Evolutionary conservation across 2,113 vertebrate genomes (phyloP).

Genomic region (Psammodynastes pulverulentus): DNA sequence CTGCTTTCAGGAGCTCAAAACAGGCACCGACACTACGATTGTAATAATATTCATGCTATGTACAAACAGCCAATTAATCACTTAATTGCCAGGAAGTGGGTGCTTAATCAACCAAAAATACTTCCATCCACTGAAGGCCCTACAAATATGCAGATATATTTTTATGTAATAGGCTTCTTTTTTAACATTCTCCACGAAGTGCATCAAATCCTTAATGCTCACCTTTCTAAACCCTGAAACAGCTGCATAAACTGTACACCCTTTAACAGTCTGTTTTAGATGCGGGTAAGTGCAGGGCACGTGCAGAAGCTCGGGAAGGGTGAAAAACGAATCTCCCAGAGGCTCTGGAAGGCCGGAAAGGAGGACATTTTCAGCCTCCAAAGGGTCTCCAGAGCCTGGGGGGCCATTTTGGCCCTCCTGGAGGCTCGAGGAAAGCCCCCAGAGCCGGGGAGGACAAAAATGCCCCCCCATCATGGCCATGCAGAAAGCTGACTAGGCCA

Average conservation of each 20-base stretch:
- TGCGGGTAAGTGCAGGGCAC: too few species aligned
- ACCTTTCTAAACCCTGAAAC: conserved; percentile 5
- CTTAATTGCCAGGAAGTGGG: background rate
- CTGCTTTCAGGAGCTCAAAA: background rate
- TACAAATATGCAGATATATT: background rate
- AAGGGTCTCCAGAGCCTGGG: too few species aligned
- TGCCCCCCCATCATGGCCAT: too few species aligned
- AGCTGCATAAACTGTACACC: background rate
- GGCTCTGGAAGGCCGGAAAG: too few species aligned
- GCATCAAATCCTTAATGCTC: background rate
- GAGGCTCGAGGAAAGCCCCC: too few species aligned
- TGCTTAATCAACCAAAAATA: background rate
- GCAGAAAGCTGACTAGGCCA: too few species aligned
- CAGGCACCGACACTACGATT: background rate
- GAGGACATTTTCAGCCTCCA: too few species aligned
- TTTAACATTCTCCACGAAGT: background rate
- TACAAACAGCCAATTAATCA: background rate
- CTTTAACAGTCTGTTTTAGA: too few species aligned
- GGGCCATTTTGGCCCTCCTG: too few species aligned
- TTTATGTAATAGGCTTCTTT: background rate
- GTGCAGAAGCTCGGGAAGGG: too few species aligned
- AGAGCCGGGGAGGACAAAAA: too few species aligned
- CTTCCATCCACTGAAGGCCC: background rate
- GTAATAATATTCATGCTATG: background rate
- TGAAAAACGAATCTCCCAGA: too few species aligned